Evolutionary conservation across 2,888 invertebrate genomes (phyloP).

Genomic region (Lampropteryx suffumata): DNA sequence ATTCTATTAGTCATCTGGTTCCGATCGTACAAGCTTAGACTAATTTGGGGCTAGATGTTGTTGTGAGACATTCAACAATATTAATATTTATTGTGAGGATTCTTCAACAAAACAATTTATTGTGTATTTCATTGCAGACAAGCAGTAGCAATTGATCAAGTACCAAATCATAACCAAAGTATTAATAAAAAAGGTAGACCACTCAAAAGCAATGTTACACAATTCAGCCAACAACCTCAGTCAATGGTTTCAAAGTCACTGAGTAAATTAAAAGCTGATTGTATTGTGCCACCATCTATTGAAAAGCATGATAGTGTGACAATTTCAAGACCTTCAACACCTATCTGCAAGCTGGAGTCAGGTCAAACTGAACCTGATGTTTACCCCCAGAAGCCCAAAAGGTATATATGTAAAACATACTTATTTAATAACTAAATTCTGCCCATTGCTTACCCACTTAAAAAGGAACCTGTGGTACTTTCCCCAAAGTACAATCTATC

Average conservation of each 20-base stretch:
- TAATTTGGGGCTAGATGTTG: too few species aligned
- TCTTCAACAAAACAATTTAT: too few species aligned
- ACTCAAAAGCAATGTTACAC: constrained; percentile 41
- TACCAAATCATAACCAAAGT: neutral
- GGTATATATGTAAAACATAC: too few species aligned
- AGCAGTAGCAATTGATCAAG: constrained; percentile 42
- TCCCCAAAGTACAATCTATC: too few species aligned
- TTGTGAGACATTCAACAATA: too few species aligned
- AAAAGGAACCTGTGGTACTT: too few species aligned
- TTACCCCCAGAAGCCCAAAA: neutral
- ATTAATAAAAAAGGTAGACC: constrained; percentile 60
- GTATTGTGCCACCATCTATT: neutral
- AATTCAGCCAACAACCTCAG: constrained; percentile 62
- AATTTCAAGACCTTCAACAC: constrained; percentile 2
- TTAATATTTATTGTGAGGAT: too few species aligned
- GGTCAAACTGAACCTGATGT: constrained; percentile 1
- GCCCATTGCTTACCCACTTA: too few species aligned
- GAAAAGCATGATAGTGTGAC: neutral
- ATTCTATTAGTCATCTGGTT: too few species aligned
- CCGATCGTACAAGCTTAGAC: too few species aligned
- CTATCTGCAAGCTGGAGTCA: neutral
- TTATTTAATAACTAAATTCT: too few species aligned
- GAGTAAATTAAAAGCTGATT: constrained; percentile 5
- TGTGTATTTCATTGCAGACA: neutral
- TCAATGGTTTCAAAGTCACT: constrained; percentile 63